Evolutionary conservation across 2,888 invertebrate species (phyloP).

Genomic region (Candidula unifasciata): DNA sequence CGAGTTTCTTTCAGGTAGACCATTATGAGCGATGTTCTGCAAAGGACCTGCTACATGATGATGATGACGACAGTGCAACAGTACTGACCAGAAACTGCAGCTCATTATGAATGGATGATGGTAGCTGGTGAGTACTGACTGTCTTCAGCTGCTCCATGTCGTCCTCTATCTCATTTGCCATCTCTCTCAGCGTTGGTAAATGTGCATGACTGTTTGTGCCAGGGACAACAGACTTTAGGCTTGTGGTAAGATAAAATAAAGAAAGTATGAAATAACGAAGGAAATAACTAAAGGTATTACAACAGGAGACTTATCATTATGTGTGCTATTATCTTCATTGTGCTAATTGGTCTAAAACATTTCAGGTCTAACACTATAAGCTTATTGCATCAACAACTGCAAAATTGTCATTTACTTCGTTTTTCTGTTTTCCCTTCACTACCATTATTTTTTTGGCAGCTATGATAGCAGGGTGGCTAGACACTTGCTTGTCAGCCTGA

Average conservation of each 20-base stretch:
- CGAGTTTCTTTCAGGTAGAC: too few species aligned
- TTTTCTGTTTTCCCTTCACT: too few species aligned
- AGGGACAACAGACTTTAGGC: neutral
- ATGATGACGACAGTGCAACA: neutral
- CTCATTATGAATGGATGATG: slow-evolving; percentile 50
- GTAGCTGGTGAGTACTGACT: neutral
- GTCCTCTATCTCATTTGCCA: slow-evolving; percentile 29
- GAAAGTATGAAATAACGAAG: neutral
- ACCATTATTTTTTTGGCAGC: too few species aligned
- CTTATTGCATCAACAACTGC: too few species aligned
- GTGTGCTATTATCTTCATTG: neutral
- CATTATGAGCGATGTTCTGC: too few species aligned
- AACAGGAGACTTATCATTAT: neutral
- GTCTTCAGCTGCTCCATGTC: neutral
- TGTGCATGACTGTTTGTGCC: neutral
- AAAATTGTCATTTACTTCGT: too few species aligned
- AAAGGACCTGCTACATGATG: too few species aligned
- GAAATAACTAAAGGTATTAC: too few species aligned
- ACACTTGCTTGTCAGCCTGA: too few species aligned
- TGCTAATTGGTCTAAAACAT: too few species aligned
- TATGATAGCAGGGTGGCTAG: too few species aligned
- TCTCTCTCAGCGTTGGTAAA: slow-evolving; percentile 6
- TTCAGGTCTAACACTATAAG: too few species aligned
- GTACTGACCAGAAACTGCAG: slow-evolving; percentile 50
- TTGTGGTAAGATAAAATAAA: neutral